A percentile compares a stretch with the other conserved stretches of the same genome.
Conservation (phyloP, 37 sponge, comb jelly and placozoan genomes). For the Spongilla lacustris region DNA sequence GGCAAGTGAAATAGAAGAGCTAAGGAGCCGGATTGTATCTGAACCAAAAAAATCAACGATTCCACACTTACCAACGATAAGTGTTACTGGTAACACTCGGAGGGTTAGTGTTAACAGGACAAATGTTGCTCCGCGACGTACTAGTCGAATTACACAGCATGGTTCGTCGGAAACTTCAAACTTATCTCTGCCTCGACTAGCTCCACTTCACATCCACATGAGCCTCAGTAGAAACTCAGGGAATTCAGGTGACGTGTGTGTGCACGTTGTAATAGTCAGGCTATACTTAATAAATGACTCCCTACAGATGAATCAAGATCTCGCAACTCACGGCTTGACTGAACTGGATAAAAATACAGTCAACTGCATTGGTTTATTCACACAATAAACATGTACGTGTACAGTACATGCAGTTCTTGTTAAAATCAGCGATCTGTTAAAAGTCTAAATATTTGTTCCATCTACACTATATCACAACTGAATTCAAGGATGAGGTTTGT, state of each 20-base stretch:
- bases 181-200: slow-evolving; percentile 43
- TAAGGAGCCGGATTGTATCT: slow-evolving; percentile 7
- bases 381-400: not conserved
- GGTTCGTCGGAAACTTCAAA: not conserved
- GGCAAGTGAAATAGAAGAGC: slow-evolving; percentile 21
- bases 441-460: not conserved
- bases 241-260: not conserved
- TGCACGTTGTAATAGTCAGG: not conserved
- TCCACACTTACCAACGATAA: slow-evolving; percentile 14
- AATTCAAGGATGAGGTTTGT: slow-evolving; percentile 19
- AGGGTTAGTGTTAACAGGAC: not conserved
- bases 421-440: too few species aligned
- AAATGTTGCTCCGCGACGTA: not conserved
- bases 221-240: slow-evolving; percentile 28
- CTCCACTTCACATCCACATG: slow-evolving; percentile 61
- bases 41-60: not conserved
- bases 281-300: not conserved
- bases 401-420: not conserved
- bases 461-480: not conserved
- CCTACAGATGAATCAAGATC: slow-evolving; percentile 29
- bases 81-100: not conserved
- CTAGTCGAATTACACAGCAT: not conserved
- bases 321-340: not conserved
- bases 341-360: not conserved
- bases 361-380: not conserved